Conservation (phyloP, 2,113 vertebrate species). For the Lophotis ruficrista region DNA sequence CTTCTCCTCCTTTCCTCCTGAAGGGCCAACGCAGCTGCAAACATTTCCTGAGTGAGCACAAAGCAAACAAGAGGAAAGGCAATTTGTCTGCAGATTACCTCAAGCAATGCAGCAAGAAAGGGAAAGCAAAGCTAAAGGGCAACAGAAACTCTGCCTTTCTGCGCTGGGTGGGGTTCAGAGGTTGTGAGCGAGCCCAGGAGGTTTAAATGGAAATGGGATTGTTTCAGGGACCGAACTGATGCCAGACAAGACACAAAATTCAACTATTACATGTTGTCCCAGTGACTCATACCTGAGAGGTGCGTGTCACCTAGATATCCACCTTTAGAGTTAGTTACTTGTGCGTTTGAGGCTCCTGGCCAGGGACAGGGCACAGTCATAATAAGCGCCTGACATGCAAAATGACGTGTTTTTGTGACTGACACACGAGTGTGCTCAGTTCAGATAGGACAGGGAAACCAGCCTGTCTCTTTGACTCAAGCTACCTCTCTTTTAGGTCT, state of each 20-base stretch:
- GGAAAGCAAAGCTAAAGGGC: not conserved
- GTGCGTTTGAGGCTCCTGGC: not conserved
- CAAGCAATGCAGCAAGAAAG: not conserved
- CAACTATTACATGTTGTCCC: not conserved
- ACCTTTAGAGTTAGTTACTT: not conserved
- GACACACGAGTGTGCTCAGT: not conserved
- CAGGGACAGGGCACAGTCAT: not conserved
- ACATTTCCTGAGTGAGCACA: not conserved
- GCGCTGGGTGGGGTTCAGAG: not conserved
- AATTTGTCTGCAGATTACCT: not conserved
- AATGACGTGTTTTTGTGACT: not conserved
- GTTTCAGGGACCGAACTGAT: not conserved
- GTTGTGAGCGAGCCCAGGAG: not conserved
- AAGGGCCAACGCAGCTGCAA: not conserved
- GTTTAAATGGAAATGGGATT: slow-evolving; percentile 21
- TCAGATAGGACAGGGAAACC: not conserved
- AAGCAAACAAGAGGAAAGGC: not conserved
- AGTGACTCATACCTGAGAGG: not conserved
- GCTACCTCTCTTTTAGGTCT: not conserved
- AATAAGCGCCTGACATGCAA: not conserved
- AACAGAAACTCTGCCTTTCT: not conserved
- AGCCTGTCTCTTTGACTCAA: not conserved
- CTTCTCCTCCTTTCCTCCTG: not conserved
- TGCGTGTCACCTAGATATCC: not conserved
- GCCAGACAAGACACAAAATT: not conserved